A percentile compares a stretch with the other conserved stretches of the same genome.
Conservation (phyloP, 2,113 vertebrate genomes). For the Oxygymnocypris stewartii region DNA sequence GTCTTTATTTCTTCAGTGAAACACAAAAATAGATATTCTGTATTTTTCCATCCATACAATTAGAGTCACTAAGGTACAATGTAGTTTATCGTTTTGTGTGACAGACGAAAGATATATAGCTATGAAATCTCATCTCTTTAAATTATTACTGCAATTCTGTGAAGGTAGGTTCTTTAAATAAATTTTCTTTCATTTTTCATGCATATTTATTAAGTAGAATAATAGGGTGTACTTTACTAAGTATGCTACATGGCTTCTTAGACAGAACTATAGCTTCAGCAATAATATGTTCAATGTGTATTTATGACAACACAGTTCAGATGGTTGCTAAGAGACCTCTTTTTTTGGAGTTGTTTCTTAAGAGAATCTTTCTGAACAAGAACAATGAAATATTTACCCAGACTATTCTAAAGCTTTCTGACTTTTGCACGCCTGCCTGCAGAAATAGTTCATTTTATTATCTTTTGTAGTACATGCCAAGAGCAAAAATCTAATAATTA, state of each 20-base stretch:
- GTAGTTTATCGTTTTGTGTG: neutral
- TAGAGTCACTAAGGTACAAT: neutral
- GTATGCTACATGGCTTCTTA: neutral
- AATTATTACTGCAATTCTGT: neutral
- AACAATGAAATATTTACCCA: slow-evolving; percentile 25
- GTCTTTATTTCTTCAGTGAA: neutral
- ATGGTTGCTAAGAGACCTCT: slow-evolving; percentile 1
- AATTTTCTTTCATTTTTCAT: neutral
- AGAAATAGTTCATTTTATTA: slow-evolving; percentile 36
- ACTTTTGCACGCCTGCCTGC: neutral
- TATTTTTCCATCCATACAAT: neutral
- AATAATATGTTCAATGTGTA: neutral
- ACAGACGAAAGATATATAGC: neutral
- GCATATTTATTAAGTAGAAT: neutral
- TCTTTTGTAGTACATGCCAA: neutral
- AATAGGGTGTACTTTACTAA: neutral
- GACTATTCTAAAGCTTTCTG: slow-evolving; percentile 17
- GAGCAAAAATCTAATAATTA: neutral
- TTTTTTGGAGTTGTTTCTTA: slow-evolving; percentile 25
- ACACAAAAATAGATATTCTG: neutral
- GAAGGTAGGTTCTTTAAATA: neutral
- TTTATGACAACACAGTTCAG: neutral
- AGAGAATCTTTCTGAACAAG: slow-evolving; percentile 35
- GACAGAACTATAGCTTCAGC: neutral
- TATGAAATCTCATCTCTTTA: neutral